Percentiles rank a stretch among this genome's conserved stretches.
Evolutionary conservation across 53 echinoderm and acorn worm species (phyloP).

Genomic region (Hippasteria phrygiana): DNA sequence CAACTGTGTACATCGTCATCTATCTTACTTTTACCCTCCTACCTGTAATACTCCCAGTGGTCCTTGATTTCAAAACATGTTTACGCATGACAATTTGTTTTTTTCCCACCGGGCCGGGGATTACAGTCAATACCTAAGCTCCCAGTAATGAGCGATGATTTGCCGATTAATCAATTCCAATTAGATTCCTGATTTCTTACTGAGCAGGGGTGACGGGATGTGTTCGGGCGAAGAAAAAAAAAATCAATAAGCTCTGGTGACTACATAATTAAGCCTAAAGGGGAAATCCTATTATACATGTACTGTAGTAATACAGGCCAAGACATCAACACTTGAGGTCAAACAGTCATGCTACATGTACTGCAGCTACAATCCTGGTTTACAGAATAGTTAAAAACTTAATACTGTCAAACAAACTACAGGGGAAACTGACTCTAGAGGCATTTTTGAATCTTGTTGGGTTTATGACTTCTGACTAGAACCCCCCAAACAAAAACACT

Average conservation of each 20-base stretch:
- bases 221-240: constrained; percentile 1
- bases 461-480: too few relatives aligned
- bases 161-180: constrained; percentile 57
- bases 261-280: not conserved
- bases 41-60: not conserved
- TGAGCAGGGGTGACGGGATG: not conserved
- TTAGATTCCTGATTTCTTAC: constrained; percentile 38
- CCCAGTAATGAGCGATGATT: constrained; percentile 27
- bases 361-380: too few relatives aligned
- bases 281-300: not conserved
- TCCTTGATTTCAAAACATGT: constrained; percentile 36
- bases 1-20: not conserved
- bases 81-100: not conserved
- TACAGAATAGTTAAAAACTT: too few relatives aligned
- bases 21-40: not conserved
- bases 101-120: not conserved
- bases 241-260: not conserved
- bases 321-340: not conserved
- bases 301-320: not conserved
- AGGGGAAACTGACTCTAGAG: too few relatives aligned
- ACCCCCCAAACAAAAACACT: too few relatives aligned
- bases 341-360: too few relatives aligned
- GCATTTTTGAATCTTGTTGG: too few relatives aligned
- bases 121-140: constrained; percentile 27
- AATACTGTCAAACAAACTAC: too few relatives aligned